A percentile compares a stretch with the other conserved stretches of the same genome.
These are phyloP conservation scores for Phalera bucephala DNA, from an alignment of 2,888 invertebrate genomes.

Conservation along the genomic window DNA sequence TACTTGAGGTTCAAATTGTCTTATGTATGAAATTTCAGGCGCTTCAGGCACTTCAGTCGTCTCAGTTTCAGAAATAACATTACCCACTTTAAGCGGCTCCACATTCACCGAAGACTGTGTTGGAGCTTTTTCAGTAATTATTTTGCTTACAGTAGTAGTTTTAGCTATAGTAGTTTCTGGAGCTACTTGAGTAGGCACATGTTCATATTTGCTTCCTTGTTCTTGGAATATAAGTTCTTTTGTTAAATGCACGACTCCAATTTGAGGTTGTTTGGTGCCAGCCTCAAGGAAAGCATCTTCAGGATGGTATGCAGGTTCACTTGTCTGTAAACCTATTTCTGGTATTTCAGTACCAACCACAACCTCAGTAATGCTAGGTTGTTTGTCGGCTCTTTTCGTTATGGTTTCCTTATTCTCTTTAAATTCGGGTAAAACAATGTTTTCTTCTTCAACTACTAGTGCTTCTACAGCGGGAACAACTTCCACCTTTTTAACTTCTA, in stretches of 20 bases:
- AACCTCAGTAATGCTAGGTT: no score
- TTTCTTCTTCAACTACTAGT: no score
- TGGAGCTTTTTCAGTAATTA: conserved; percentile 35
- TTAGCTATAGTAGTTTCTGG: conserved; percentile 5
- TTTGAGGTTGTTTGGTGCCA: conserved; percentile 23
- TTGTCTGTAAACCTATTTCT: no score
- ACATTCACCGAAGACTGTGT: conserved; percentile 43
- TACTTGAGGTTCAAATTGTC: conserved; percentile 47
- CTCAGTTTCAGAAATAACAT: conserved; percentile 46
- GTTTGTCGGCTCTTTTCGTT: no score
- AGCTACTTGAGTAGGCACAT: conserved; percentile 3
- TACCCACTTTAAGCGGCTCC: conserved; percentile 45
- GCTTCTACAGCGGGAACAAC: no score
- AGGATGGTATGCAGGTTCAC: conserved; percentile 2
- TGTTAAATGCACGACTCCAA: conserved; percentile 26
- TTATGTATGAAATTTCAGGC: conserved; percentile 49
- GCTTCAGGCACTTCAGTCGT: conserved; percentile 32
- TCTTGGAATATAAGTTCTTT: conserved; percentile 34
- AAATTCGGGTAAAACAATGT: no score
- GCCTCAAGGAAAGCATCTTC: conserved; percentile 15
- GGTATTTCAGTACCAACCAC: no score
- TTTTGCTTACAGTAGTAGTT: conserved; percentile 26
- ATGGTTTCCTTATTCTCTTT: no score
- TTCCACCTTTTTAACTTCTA: no score
- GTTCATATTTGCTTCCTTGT: conserved; percentile 18